These are phyloP conservation scores for Lypha dubia DNA, from an alignment of 2,888 invertebrate species.

Conservation along the genomic window DNA sequence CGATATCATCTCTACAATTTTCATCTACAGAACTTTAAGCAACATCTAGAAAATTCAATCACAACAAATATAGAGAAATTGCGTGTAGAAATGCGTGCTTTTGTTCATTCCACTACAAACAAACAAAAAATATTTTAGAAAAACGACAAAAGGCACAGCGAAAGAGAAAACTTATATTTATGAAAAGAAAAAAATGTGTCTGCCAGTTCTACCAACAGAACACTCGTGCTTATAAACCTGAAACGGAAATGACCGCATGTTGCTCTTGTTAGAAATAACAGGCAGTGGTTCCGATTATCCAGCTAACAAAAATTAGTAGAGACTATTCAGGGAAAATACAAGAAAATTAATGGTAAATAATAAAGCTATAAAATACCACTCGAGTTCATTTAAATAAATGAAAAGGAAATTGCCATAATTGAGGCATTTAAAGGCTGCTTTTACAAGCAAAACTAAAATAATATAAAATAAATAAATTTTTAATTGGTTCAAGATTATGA, in stretches of 20 bases:
- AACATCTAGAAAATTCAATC: not conserved
- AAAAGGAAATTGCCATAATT: not conserved
- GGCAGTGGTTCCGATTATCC: constrained; percentile 2
- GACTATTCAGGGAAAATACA: not conserved
- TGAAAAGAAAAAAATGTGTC: too few species aligned
- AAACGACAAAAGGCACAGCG: not conserved
- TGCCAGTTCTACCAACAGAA: too few species aligned
- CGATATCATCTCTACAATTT: too few species aligned
- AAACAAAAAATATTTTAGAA: not conserved
- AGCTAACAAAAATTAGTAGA: not conserved
- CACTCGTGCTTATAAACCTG: not conserved
- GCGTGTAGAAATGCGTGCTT: not conserved
- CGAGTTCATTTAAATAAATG: not conserved
- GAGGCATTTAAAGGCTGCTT: not conserved
- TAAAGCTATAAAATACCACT: constrained; percentile 1
- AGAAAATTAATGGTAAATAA: constrained; percentile 13
- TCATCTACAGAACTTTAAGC: too few species aligned
- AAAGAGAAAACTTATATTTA: not conserved
- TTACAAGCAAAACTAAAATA: too few species aligned
- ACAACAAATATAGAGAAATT: not conserved
- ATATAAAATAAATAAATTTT: too few species aligned
- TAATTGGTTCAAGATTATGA: too few species aligned
- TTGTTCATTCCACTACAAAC: not conserved
- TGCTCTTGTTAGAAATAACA: constrained; percentile 32
- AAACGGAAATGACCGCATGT: not conserved